These are phyloP conservation scores for Sphecodes monilicornis DNA, from an alignment of 2,888 invertebrate genomes.

Conservation along the genomic window DNA sequence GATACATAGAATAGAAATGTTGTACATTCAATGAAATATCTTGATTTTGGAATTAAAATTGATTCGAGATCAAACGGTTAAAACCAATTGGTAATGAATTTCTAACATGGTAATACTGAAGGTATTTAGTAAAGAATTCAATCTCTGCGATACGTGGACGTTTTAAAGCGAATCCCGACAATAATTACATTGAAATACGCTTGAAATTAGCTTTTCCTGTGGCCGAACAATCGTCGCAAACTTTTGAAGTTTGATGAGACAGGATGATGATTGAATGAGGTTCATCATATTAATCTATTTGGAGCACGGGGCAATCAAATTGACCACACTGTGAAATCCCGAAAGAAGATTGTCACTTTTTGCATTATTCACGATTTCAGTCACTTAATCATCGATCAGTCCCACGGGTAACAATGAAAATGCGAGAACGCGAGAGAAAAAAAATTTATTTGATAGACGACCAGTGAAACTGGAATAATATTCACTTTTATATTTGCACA, in stretches of 20 bases:
- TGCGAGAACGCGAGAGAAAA: background rate
- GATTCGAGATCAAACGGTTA: too few species aligned
- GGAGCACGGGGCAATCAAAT: background rate
- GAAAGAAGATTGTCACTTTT: slow-evolving; percentile 2
- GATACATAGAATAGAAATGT: too few species aligned
- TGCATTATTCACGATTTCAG: background rate
- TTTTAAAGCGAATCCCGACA: background rate
- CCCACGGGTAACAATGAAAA: slow-evolving; percentile 22
- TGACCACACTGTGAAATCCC: background rate
- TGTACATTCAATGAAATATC: too few species aligned
- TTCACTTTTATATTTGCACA: background rate
- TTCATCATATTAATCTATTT: background rate
- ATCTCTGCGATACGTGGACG: background rate
- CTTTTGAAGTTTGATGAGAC: background rate
- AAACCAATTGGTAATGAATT: background rate
- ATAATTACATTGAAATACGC: background rate
- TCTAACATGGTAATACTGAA: background rate
- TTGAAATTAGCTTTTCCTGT: background rate
- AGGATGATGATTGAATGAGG: background rate
- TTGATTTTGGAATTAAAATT: too few species aligned
- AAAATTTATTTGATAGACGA: slow-evolving; percentile 6
- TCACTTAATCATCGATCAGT: slow-evolving; percentile 19
- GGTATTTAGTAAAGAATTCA: background rate
- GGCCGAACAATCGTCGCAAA: background rate
- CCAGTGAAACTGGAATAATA: background rate